Evolutionary conservation across 1,140 invertebrate genomes (phyloP), one percentile per base, ranked within the genome.

Genomic region (Brachionus plicatilis): DNA sequence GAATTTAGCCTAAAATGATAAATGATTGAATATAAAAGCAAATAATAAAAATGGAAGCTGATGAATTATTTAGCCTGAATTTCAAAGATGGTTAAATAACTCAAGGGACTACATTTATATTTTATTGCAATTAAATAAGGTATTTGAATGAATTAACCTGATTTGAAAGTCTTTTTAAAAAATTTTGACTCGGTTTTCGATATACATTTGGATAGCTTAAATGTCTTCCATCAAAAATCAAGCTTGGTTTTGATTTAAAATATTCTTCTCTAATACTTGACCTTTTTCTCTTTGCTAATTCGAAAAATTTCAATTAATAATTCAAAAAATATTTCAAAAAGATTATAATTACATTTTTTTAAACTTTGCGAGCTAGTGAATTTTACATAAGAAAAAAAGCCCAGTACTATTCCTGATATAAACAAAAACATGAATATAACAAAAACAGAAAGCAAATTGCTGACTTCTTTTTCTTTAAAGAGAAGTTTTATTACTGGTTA

Each of bases 371-470:
- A 27, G 20, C 47, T 76, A 14, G 45, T 27, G 20, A 82, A 82
- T 68, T 82, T 82, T 11, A 82, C n/a, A 47, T 65, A 82, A 12
- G 53, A 53, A 24, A 82, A 82, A 82, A 82, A 82, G 27, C 53
- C 53, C 3, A 82, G 53, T 24, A 82, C 45, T 41, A 60, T 68
- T 60, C 79, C 65, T 43, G 53, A 45, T 47, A 65, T 45, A 37
- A 82, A 82, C 53, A 82, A 60, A 82, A 82, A 82, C 37, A 82
- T 37, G 43, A 82, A 82, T 37, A 82, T 24, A 45, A 82, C 53
- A 45, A 68, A 45, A 17, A 82, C 24, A 11, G 79, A 82, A 0
- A 82, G 33, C 53, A 47, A 24, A 17, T 65, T 82, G 24, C 41
- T 45, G 14, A 82, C 24, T 65, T 82, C 53, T 43, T 60, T 82